These are phyloP conservation scores for Zoanthus gigantus DNA, from an alignment of 92 coral and sea anemone genomes.

Conservation along the genomic window DNA sequence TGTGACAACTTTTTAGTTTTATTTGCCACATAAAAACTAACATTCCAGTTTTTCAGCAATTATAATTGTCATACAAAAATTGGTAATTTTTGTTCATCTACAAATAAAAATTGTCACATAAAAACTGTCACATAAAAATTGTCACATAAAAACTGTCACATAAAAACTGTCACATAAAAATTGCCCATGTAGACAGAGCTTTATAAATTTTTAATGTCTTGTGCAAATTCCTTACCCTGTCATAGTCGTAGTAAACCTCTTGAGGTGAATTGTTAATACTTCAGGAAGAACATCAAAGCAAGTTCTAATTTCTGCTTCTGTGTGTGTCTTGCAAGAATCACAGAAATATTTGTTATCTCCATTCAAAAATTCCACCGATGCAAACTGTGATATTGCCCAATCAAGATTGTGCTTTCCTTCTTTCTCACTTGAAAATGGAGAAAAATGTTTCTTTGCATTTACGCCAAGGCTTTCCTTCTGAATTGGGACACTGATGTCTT, in stretches of 20 bases:
- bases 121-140: no score
- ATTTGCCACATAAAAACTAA: no score
- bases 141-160: no score
- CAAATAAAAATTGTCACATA: no score
- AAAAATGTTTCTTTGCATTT: slow-evolving; percentile 66
- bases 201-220: no score
- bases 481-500: slow-evolving; percentile 97
- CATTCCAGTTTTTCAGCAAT: no score
- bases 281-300: slow-evolving; percentile 92
- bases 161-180: no score
- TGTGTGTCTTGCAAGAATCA: slow-evolving; percentile 86
- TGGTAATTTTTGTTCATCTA: no score
- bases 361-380: slow-evolving; percentile 81
- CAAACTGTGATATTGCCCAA: slow-evolving; percentile 99
- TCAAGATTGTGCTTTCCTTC: slow-evolving; percentile 63
- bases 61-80: no score
- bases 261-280: slow-evolving; percentile 88
- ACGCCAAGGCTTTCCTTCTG: slow-evolving; percentile 67
- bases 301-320: slow-evolving; percentile 93
- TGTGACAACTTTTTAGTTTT: no score
- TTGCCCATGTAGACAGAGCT: no score
- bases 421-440: slow-evolving; percentile 83
- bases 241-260: slow-evolving; percentile 84
- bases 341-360: slow-evolving; percentile 98
- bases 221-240: slow-evolving; percentile 72